Conservation (phyloP, 2,797 vertebrate species). For the Typhlichthys subterraneus region DNA sequence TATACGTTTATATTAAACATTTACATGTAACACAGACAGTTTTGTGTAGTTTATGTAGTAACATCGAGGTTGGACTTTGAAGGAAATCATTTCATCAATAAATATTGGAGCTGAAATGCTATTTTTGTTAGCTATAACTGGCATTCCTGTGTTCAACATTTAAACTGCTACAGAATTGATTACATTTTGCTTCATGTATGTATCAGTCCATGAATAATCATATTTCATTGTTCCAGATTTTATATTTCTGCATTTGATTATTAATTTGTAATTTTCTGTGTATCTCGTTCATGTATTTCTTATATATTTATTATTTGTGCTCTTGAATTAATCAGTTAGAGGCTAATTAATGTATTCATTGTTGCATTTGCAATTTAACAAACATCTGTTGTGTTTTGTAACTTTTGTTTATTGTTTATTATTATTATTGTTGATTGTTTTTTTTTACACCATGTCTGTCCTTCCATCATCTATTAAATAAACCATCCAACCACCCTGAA, state of each 20-base stretch:
- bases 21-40: too few relatives aligned
- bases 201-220: slow-evolving; percentile 8
- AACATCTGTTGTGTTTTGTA: slow-evolving; percentile 9
- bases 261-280: slow-evolving; percentile 27
- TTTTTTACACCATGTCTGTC: background rate
- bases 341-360: slow-evolving; percentile 31
- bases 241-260: slow-evolving; percentile 23
- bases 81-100: too few relatives aligned
- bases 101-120: too few relatives aligned
- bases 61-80: background rate
- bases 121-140: too few relatives aligned
- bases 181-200: background rate
- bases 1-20: too few relatives aligned
- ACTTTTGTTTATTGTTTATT: too few relatives aligned
- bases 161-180: too few relatives aligned
- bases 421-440: background rate
- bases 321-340: slow-evolving; percentile 40
- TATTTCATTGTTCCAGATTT: slow-evolving; percentile 8
- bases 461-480: background rate
- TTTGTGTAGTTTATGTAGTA: background rate
- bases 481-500: slow-evolving; percentile 8
- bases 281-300: slow-evolving; percentile 31
- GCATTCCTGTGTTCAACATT: too few relatives aligned
- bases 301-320: slow-evolving; percentile 36
- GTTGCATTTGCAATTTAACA: slow-evolving; percentile 29